Evolutionary conservation across 35 echinoderm and acorn worm genomes (phyloP), one percentile per base, ranked within the genome.

Genomic region (Heliocidaris erythrogramma): DNA sequence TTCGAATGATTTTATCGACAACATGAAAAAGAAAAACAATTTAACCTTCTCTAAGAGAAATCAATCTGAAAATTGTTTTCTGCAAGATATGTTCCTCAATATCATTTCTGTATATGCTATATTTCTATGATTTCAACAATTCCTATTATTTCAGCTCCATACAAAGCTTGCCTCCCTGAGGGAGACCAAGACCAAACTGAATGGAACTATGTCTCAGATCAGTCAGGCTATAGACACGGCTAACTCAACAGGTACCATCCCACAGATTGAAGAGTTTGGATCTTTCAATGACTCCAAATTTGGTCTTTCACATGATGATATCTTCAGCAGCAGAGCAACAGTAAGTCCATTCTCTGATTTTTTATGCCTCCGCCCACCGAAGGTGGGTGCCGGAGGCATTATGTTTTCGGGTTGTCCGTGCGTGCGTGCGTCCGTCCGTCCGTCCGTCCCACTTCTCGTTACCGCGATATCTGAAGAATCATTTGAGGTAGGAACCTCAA

Each of bases 181-280:
- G 78, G 98, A 99, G 85, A 95, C 95, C 60, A 97, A 97, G 93
- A 94, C 88, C 86, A 97, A 97, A 48, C 49, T 97, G 53, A 99
- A 96, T 59, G 91, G 94, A 21, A 94, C 87, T 6, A 96, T 98
- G 48, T 90, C 42, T 2, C 42, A 97, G 90, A 94, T 96, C 27
- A 92, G 95, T 69, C 93, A 93, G 53, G 97, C 97, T 9, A 85
- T 96, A 13, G 97, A 97, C 85, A 94, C 92, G 12, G 71, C 88
- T 14, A 93, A 94, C 48, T 94, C 97, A 8, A 94, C 94, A 0
- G 95, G 95, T 47, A 56, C 96, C 65, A 49, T 96, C 47, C 95
- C 94, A 47, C 91, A 65, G 31, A 88, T 96, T 16, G 95, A 98
- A 27, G 97, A 98, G 13, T 61, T 98, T 12, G 86, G 94, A 29